phyloP scores from a whole-genome alignment of 2,888 invertebrate genomes.

The Leucoma salicis region DNA sequence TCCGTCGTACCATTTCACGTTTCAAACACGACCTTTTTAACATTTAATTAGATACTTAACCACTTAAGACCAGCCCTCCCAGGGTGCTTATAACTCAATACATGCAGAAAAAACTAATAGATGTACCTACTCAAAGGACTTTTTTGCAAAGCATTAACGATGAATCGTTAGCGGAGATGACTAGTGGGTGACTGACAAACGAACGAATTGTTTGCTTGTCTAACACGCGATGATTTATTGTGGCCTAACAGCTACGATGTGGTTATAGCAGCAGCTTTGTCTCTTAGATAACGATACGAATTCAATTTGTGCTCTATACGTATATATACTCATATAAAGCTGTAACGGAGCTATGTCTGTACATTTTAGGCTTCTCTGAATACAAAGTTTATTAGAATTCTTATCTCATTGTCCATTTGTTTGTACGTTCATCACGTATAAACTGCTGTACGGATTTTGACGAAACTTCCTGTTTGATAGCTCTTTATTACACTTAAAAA shows the following conservation, averaged over 20 bases:
- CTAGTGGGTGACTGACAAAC: conserved; percentile 60
- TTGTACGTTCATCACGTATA: too few species aligned
- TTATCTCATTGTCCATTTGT: too few species aligned
- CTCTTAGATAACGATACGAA: too few species aligned
- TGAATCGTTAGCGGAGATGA: conserved; percentile 60
- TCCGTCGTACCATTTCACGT: conserved; percentile 10
- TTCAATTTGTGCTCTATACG: too few species aligned
- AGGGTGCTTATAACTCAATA: conserved; percentile 47
- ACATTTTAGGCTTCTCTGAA: too few species aligned
- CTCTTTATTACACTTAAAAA: too few species aligned
- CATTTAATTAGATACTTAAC: conserved; percentile 48
- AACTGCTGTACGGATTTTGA: too few species aligned
- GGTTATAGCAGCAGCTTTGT: conserved; percentile 17
- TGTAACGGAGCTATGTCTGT: too few species aligned
- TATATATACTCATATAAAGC: too few species aligned
- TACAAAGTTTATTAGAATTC: too few species aligned
- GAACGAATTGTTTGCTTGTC: conserved; percentile 64
- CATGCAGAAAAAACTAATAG: conserved; percentile 49
- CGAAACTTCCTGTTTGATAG: too few species aligned
- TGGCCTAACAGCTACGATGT: conserved; percentile 27
- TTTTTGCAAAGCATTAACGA: conserved; percentile 58
- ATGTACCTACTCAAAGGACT: conserved; percentile 40
- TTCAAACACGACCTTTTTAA: conserved; percentile 28
- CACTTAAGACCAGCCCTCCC: conserved; percentile 45
- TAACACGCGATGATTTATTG: conserved; percentile 63